phyloP scores from a whole-genome alignment of 2,888 invertebrate genomes.

The Meiosimyza decipiens region DNA sequence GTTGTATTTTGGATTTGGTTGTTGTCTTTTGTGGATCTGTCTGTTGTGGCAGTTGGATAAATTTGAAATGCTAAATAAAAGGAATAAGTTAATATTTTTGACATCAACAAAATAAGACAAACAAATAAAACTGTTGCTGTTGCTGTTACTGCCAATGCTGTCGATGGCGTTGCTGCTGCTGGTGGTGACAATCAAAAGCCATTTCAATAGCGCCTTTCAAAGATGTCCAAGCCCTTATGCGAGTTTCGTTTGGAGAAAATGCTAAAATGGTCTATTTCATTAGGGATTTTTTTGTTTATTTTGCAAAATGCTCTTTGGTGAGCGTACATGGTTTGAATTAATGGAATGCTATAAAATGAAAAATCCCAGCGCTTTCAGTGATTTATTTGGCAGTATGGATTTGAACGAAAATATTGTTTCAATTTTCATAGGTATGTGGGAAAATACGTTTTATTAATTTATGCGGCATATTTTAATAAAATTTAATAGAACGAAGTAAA shows the following conservation, averaged over 20 bases:
- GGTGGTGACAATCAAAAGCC: constrained; percentile 2
- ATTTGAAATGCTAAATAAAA: constrained; percentile 34
- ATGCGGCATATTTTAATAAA: not conserved
- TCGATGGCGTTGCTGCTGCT: no score
- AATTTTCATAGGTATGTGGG: no score
- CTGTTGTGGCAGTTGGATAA: constrained; percentile 24
- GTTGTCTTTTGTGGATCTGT: constrained; percentile 29
- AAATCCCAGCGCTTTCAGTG: constrained; percentile 25
- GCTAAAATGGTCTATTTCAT: no score
- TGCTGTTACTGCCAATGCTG: not conserved
- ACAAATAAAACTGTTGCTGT: constrained; percentile 40
- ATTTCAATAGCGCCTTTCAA: no score
- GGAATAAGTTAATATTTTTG: constrained; percentile 52
- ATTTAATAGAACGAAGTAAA: not conserved
- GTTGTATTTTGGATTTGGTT: constrained; percentile 9
- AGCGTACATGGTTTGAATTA: constrained; percentile 26
- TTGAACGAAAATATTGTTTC: not conserved
- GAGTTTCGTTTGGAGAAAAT: no score
- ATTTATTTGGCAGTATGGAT: constrained; percentile 19
- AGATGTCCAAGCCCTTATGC: no score
- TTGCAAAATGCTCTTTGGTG: not conserved
- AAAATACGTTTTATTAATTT: no score
- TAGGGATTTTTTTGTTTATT: no score
- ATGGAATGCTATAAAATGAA: constrained; percentile 41
- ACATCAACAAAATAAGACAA: constrained; percentile 47